Percentiles rank a stretch among this genome's conserved stretches.
These are phyloP conservation scores for Motacilla alba DNA, from an alignment of 2,113 vertebrate genomes.

Conservation along the genomic window DNA sequence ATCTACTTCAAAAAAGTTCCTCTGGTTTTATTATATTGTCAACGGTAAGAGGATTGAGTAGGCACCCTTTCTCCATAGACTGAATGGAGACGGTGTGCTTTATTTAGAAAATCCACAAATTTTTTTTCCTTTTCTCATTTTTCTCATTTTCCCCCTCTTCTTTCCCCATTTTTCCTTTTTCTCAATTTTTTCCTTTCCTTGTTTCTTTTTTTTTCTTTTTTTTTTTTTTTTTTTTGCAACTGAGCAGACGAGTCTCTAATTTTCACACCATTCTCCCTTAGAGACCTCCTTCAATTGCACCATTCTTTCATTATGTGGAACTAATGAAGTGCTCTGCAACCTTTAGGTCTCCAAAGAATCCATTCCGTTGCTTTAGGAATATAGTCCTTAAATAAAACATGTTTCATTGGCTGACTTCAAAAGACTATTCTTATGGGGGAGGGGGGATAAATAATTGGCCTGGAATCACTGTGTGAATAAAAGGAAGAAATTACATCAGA, in stretches of 20 bases:
- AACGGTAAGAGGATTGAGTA: constrained; percentile 69
- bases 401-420: constrained; percentile 81
- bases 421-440: constrained; percentile 59
- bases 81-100: constrained; percentile 68
- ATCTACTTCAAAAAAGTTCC: constrained; percentile 64
- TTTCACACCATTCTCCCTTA: constrained; percentile 72
- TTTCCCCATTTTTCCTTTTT: background rate
- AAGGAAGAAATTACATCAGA: constrained; percentile 22
- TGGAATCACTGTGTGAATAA: constrained; percentile 24
- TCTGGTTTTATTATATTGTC: constrained; percentile 74
- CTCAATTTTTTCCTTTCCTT: background rate
- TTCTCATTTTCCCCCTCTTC: background rate
- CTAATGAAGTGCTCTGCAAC: constrained; percentile 77
- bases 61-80: constrained; percentile 47
- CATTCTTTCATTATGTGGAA: constrained; percentile 78
- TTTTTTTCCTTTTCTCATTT: constrained; percentile 1
- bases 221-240: constrained; percentile 31
- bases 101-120: constrained; percentile 61
- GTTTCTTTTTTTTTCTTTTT: background rate
- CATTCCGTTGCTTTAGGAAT: constrained; percentile 61
- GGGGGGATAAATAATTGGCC: constrained; percentile 55
- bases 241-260: constrained; percentile 73
- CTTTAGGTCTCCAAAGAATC: constrained; percentile 71
- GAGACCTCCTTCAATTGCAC: constrained; percentile 72
- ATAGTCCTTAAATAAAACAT: constrained; percentile 77